Percentiles rank a stretch among this genome's conserved stretches.
These are phyloP conservation scores for Luperina testacea DNA, from an alignment of 2,888 invertebrate species.

Conservation along the genomic window DNA sequence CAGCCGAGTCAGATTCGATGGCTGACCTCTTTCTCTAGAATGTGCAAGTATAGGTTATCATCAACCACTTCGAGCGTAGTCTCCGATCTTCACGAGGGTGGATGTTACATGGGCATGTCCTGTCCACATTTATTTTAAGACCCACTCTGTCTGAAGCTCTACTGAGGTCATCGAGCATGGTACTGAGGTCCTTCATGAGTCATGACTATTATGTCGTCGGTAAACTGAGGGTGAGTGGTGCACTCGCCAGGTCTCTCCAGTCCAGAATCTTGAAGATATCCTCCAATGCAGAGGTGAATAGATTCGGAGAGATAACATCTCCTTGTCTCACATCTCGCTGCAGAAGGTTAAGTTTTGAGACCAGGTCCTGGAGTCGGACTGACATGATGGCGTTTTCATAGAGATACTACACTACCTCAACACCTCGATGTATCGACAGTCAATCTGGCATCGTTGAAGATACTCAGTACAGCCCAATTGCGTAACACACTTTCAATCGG, in stretches of 20 bases:
- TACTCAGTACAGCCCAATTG: background rate
- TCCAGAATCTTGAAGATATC: background rate
- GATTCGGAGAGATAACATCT: background rate
- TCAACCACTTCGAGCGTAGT: background rate
- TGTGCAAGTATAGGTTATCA: background rate
- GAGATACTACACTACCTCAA: background rate
- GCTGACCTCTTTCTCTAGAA: background rate
- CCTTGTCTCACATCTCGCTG: background rate
- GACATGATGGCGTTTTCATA: background rate
- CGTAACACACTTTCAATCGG: background rate
- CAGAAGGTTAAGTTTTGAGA: background rate
- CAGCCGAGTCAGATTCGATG: background rate
- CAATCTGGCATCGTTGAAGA: background rate
- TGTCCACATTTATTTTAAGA: background rate
- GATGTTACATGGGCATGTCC: background rate
- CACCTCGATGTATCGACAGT: background rate
- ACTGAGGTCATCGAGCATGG: background rate
- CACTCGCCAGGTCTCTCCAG: background rate
- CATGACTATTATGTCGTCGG: background rate
- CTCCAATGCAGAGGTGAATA: background rate
- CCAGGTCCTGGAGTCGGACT: background rate
- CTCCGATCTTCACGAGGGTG: background rate
- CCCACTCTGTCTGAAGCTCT: background rate
- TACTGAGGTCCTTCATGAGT: background rate
- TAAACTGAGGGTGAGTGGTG: background rate